Evolutionary conservation across 1,140 invertebrate genomes (phyloP), one percentile per base, ranked within the genome.

Genomic region (Amyelois transitella): DNA sequence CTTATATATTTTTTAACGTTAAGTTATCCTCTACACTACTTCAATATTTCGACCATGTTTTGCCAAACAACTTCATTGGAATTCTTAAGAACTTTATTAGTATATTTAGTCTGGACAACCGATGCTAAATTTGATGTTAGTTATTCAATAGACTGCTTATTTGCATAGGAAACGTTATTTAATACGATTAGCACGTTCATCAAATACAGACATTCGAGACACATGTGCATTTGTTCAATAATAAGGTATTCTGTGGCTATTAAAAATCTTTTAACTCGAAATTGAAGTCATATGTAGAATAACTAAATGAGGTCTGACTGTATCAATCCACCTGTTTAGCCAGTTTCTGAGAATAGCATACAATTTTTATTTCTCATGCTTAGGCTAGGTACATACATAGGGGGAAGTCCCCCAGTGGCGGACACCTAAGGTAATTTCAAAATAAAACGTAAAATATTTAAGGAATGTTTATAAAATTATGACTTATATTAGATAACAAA

Each of bases 351-450:
- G 81, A 86, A 86, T 55, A 58, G 51, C 32, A 8, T 66, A 78
- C 71, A 74, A 69, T 81, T 86, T 66, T 82, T 79, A 83, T 75
- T 86, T 86, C 74, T 74, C 78, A 85, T 84, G 70, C 77, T 83
- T 75, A 81, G 83, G 32, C 32, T 3, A 14, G 32, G n/a, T 38
- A 38, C 32, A 38, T 38, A 14, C 25, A 4, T 28, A 28, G 12
- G 17, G n/a, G 12, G 1, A n/a, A n/a, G n/a, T n/a, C n/a, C n/a
- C n/a, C n/a, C n/a, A n/a, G n/a, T n/a, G n/a, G n/a, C n/a, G n/a
- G n/a, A n/a, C n/a, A n/a, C n/a, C n/a, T n/a, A n/a, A n/a, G n/a
- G n/a, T n/a, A n/a, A n/a, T n/a, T n/a, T n/a, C n/a, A n/a, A n/a
- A n/a, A n/a, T n/a, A n/a, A n/a, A n/a, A n/a, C n/a, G n/a, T n/a